These are phyloP conservation scores for Branchellion lobata DNA, from an alignment of 2,888 invertebrate genomes.

Conservation along the genomic window DNA sequence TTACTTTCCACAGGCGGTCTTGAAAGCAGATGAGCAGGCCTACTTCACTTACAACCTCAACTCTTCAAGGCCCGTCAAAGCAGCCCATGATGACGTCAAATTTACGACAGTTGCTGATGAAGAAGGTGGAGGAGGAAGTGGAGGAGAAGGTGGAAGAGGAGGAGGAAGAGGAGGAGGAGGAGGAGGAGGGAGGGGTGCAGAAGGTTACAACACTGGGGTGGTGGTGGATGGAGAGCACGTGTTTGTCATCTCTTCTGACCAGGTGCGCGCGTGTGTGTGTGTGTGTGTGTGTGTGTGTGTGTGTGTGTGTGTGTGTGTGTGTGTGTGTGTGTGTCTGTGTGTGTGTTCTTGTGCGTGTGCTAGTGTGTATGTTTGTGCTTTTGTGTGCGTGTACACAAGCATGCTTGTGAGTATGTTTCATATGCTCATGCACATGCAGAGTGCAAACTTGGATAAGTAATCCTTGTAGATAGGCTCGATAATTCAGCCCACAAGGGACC, in stretches of 20 bases:
- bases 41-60: too few relatives aligned
- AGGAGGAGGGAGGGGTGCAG: too few relatives aligned
- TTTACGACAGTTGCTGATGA: too few relatives aligned
- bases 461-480: too few relatives aligned
- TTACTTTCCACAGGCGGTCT: not conserved
- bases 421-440: too few relatives aligned
- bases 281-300: slow-evolving; percentile 5
- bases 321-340: slow-evolving; percentile 15
- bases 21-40: too few relatives aligned
- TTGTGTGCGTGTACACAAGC: not conserved
- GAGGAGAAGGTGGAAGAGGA: not conserved
- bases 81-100: too few relatives aligned
- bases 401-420: not conserved
- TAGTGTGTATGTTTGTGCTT: not conserved
- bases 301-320: slow-evolving; percentile 1
- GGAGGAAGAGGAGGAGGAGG: not conserved
- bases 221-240: not conserved
- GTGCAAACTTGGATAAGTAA: too few relatives aligned
- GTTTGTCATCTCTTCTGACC: not conserved
- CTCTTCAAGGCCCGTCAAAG: too few relatives aligned
- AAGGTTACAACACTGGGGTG: too few relatives aligned
- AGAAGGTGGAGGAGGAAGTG: not conserved
- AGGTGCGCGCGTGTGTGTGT: not conserved
- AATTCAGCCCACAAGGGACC: too few relatives aligned
- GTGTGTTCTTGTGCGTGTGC: not conserved